Conservation (phyloP, 2,888 invertebrate genomes). For the Torymus tubicola region DNA sequence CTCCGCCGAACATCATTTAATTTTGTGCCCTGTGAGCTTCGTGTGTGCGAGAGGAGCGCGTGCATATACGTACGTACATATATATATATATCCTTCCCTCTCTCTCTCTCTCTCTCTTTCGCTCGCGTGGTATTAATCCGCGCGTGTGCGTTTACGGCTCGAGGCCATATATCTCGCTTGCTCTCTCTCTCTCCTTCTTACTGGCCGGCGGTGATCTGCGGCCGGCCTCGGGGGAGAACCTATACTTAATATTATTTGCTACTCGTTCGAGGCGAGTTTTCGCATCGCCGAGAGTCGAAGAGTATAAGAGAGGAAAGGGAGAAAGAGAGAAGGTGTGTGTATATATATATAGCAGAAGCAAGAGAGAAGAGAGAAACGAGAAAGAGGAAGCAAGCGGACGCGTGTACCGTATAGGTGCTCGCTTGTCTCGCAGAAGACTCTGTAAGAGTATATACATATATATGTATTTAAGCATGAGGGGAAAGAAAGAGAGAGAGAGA, state of each 20-base stretch:
- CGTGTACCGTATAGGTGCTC: constrained; percentile 1
- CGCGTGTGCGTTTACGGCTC: constrained; percentile 61
- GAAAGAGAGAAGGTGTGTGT: neutral
- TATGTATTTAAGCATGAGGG: constrained; percentile 6
- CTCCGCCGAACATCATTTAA: constrained; percentile 74
- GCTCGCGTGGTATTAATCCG: constrained; percentile 56
- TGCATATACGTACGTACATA: constrained; percentile 40
- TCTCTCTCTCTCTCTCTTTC: constrained; percentile 41
- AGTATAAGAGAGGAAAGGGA: constrained; percentile 1
- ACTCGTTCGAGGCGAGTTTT: constrained; percentile 66
- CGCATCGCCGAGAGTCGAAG: constrained; percentile 17
- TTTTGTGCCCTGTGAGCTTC: constrained; percentile 69
- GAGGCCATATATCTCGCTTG: constrained; percentile 69
- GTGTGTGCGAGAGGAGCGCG: neutral
- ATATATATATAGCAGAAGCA: neutral
- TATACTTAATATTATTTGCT: constrained; percentile 77
- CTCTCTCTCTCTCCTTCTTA: constrained; percentile 60
- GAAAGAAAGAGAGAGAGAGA: neutral
- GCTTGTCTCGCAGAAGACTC: too few relatives aligned
- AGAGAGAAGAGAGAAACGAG: constrained; percentile 16
- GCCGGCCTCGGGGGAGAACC: constrained; percentile 65
- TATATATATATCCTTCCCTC: constrained; percentile 37
- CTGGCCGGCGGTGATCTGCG: constrained; percentile 39
- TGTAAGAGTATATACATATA: too few relatives aligned
- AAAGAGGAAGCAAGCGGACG: constrained; percentile 38